phyloP scores from a whole-genome alignment of 2,113 vertebrate species.

The Ahaetulla prasina region DNA sequence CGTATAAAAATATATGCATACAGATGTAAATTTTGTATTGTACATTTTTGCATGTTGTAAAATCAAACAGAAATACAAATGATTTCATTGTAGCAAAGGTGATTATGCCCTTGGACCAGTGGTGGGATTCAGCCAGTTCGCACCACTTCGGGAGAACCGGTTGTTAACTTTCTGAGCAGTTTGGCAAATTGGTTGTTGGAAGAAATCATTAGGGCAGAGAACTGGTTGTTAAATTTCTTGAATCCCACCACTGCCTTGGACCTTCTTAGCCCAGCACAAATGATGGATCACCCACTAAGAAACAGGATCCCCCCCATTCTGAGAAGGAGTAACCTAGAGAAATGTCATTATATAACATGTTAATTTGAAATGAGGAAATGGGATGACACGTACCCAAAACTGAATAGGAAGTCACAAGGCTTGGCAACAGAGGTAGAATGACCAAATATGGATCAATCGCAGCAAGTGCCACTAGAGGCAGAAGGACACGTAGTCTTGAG shows the following conservation, averaged over 20 bases:
- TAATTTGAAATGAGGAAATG: background rate
- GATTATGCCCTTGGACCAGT: background rate
- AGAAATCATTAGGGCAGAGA: no score
- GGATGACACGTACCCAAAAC: background rate
- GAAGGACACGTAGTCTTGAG: background rate
- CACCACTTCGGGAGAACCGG: no score
- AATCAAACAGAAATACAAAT: background rate
- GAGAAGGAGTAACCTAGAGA: background rate
- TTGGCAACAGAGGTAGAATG: background rate
- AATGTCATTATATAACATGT: background rate
- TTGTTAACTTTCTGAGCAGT: no score
- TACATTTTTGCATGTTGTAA: background rate
- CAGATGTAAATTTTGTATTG: background rate
- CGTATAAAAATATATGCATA: background rate
- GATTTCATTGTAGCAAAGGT: background rate
- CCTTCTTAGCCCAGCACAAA: background rate
- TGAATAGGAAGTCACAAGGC: background rate
- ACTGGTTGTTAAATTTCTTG: no score
- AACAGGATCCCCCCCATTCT: background rate
- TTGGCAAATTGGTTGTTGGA: no score
- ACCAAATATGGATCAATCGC: background rate
- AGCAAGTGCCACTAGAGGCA: background rate
- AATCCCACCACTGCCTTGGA: no score
- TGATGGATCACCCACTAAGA: background rate
- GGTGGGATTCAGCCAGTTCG: no score